A percentile compares a stretch with the other conserved stretches of the same genome.
Conservation (phyloP, 2,113 vertebrate species). For the Antechinus stuartii region DNA sequence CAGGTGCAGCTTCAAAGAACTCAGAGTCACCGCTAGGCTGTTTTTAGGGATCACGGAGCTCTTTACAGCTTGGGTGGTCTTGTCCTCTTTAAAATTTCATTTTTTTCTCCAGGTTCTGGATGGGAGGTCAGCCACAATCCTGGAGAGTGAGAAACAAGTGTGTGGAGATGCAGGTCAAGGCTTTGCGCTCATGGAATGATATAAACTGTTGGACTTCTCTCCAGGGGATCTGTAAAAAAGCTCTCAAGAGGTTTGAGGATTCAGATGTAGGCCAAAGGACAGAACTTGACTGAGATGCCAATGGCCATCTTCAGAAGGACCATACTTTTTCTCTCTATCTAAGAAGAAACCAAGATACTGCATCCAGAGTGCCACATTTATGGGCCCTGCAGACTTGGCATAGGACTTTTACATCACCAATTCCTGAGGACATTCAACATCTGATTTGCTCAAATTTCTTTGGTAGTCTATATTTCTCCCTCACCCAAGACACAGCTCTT, state of each 20-base stretch:
- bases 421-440: not conserved
- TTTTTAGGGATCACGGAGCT: not conserved
- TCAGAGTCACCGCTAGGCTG: not conserved
- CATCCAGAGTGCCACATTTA: not conserved
- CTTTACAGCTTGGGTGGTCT: not conserved
- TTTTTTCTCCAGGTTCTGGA: not conserved
- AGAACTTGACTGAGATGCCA: not conserved
- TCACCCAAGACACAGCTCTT: not conserved
- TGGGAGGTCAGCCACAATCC: not conserved
- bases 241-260: not conserved
- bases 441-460: not conserved
- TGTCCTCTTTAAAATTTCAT: not conserved
- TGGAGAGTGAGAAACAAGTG: not conserved
- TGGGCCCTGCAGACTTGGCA: not conserved
- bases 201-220: not conserved
- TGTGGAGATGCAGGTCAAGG: not conserved
- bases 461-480: not conserved
- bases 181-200: not conserved
- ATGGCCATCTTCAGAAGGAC: not conserved
- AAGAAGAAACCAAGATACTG: not conserved
- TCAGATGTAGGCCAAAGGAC: not conserved
- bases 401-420: not conserved
- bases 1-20: not conserved
- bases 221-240: not conserved
- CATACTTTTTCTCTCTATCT: not conserved